Evolutionary conservation across 2,797 vertebrate genomes (phyloP).

Genomic region (Semotilus atromaculatus): DNA sequence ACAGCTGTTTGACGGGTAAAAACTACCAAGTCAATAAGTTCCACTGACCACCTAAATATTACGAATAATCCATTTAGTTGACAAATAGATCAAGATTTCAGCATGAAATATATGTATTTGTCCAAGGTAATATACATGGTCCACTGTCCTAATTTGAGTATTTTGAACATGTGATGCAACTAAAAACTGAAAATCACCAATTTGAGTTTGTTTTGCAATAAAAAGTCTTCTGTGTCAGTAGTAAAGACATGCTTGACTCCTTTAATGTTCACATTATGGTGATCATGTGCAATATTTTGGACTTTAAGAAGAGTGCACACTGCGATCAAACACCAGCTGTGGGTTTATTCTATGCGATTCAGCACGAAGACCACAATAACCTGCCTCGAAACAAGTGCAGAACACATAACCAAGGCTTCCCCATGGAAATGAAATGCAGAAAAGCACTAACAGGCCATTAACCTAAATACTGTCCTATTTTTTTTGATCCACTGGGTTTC

Average conservation of each 20-base stretch:
- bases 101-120: background rate
- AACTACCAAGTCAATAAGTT: background rate
- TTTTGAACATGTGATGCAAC: background rate
- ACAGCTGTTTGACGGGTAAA: constrained; percentile 36
- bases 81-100: background rate
- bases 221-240: background rate
- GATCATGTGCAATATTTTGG: background rate
- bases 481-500: constrained; percentile 6
- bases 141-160: background rate
- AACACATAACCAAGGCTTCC: background rate
- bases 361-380: background rate
- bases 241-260: background rate
- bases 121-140: background rate
- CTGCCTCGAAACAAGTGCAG: background rate
- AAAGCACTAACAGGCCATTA: constrained; percentile 13
- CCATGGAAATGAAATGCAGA: background rate
- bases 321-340: background rate
- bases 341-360: background rate
- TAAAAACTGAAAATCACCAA: background rate
- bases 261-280: background rate
- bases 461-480: constrained; percentile 8
- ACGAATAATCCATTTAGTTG: background rate
- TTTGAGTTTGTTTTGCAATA: background rate
- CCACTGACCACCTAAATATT: background rate
- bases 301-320: background rate